phyloP scores from a whole-genome alignment of 2,113 vertebrate genomes.

The Puffinus mauretanicus region DNA sequence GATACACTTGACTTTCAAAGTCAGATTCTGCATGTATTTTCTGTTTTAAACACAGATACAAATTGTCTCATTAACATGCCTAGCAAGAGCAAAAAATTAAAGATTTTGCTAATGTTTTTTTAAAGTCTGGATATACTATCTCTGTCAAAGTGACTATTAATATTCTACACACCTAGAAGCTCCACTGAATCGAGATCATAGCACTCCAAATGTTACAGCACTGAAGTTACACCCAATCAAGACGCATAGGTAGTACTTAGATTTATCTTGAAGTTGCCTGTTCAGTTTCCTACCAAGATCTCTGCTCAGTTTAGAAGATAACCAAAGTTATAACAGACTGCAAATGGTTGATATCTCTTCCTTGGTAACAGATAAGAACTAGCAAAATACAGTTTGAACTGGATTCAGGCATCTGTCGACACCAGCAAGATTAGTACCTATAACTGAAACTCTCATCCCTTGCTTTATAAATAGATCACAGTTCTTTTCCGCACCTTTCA shows the following conservation, averaged over 20 bases:
- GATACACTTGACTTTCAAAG: not conserved
- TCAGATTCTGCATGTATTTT: not conserved
- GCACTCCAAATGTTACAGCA: not conserved
- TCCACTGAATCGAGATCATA: not conserved
- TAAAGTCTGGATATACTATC: not conserved
- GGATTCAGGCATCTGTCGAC: not conserved
- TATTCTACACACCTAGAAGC: not conserved
- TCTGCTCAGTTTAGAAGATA: not conserved
- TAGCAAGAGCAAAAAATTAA: not conserved
- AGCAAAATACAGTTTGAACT: not conserved
- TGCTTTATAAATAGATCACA: not conserved
- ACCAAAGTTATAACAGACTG: not conserved
- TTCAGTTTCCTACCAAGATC: not conserved
- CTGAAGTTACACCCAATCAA: not conserved
- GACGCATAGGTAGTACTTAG: not conserved
- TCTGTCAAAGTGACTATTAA: not conserved
- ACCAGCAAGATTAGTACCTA: not conserved
- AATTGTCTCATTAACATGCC: not conserved
- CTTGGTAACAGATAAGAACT: not conserved
- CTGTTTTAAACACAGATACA: not conserved
- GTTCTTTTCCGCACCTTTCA: not conserved
- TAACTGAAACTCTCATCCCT: not conserved
- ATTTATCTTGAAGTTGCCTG: not conserved
- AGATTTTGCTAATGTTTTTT: not conserved
- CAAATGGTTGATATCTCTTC: not conserved